Evolutionary conservation across 2,888 invertebrate genomes (phyloP), one percentile per base, ranked within the genome.

Genomic region (Epirrhoe tristata): DNA sequence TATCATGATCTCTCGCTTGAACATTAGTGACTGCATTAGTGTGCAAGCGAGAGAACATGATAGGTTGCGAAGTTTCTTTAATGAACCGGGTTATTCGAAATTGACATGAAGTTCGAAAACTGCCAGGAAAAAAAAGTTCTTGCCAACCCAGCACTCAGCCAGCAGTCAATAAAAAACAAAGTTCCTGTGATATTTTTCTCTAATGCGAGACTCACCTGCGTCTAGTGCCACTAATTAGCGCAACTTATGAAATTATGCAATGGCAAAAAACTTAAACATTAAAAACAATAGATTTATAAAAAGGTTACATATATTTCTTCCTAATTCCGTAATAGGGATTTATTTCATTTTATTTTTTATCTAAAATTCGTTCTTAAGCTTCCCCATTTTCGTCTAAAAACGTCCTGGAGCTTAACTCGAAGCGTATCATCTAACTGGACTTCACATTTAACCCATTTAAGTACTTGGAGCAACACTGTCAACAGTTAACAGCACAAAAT

Each of bases 401-500:
- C 43, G 43, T 5, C 48, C 6, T 14, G 1, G 6, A 48, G 48
- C 16, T 48, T 16, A 52, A 52, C 52, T 52, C 52, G 24, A 24
- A 24, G 48, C 52, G 52, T 52, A 52, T 31, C 52, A 24, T 52
- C 52, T 52, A 52, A 52, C 48, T 52, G 52, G 52, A 31, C 31
- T 71, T 69, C 71, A 70, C 69, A 75, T 70, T 64, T 72, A 74
- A 71, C 73, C 68, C 72, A 76, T 72, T 79, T 78, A 74, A 70
- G 66, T 69, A 73, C 73, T 77, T 48, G 69, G 68, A 74, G 77
- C 17, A 36, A 48, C 55, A 6, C 55, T 51, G 56, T 39, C 76
- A 74, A 76, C 74, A 72, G 78, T 71, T 74, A 73, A 73, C 74
- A 77, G 79, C 75, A 76, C 77, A 70, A 74, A 77, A 78, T 75